Evolutionary conservation across 2,113 vertebrate species (phyloP), one percentile per base, ranked within the genome.

Genomic region (Phyllostomus discolor): DNA sequence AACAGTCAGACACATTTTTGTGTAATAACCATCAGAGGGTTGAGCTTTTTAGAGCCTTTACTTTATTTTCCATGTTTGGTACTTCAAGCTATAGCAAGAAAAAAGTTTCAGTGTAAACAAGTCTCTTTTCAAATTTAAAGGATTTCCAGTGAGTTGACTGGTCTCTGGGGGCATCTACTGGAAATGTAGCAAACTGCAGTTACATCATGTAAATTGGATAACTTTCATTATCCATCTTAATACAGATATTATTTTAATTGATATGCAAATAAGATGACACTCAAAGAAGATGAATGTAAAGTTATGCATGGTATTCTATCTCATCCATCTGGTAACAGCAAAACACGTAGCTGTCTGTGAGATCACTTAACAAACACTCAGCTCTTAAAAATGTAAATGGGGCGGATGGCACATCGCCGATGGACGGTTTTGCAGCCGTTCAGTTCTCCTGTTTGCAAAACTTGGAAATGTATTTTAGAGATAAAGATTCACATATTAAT

Each of bases 101-200:
- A n/a, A 28, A 8, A 38, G 78, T 96, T 93, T 67, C 62, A 64
- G 57, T 46, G 67, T 35, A 24, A 81, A 88, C 80, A 84, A 57
- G 17, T 2, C 0, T 20, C 2, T 35, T 0, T 93, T 90, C 50
- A 48, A 94, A 86, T 73, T 52, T 76, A 46, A 76, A 83, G 82
- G 0, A 38, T 96, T 62, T 88, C 90, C 94, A 3, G 14, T 67
- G 88, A 89, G 98, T 98, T 98, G 96, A 95, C 89, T 99, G 99
- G 99, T 99, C 99, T 99, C 98, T 98, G 99, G 99, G 98, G 99
- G 99, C 99, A 99, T 98, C 99, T 99, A 99, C 99, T 99, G 99
- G 99, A 98, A 96, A 97, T 8, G 4, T 1, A 84, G 97, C 91
- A 97, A 98, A 99, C 97, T 99, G 98, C 99, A 99, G 91, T n/a